phyloP scores from a whole-genome alignment of 2,888 invertebrate species.

The Merodon equestris region DNA sequence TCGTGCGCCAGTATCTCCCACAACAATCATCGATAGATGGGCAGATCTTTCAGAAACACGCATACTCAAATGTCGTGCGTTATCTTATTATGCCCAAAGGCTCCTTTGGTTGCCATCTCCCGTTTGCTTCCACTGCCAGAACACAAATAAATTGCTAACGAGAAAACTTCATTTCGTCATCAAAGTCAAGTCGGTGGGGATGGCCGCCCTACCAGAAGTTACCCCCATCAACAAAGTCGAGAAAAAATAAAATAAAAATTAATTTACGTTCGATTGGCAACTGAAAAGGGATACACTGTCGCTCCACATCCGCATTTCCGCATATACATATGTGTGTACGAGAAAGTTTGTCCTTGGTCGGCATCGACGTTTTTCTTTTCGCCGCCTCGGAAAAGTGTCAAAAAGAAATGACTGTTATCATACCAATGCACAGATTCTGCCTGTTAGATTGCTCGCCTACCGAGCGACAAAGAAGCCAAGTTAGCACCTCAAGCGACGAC shows the following conservation, averaged over 20 bases:
- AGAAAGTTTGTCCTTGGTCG: constrained; percentile 52
- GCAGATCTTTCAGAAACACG: constrained; percentile 62
- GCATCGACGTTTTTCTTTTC: constrained; percentile 9
- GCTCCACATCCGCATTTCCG: neutral
- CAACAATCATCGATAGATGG: constrained; percentile 60
- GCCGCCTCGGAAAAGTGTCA: constrained; percentile 64
- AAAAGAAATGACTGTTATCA: constrained; percentile 67
- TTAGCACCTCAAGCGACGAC: constrained; percentile 43
- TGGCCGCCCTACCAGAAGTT: constrained; percentile 33
- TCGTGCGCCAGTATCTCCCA: constrained; percentile 36
- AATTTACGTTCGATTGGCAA: constrained; percentile 69
- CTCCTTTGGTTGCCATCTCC: constrained; percentile 20
- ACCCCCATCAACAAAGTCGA: constrained; percentile 7
- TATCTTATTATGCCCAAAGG: constrained; percentile 68
- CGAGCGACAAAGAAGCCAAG: constrained; percentile 20
- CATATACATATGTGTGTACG: neutral
- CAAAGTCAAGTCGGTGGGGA: constrained; percentile 32
- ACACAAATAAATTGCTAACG: constrained; percentile 69
- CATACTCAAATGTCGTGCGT: constrained; percentile 56
- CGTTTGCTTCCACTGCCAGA: constrained; percentile 36
- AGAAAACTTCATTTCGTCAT: constrained; percentile 68
- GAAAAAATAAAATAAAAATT: constrained; percentile 49
- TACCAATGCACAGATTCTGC: constrained; percentile 31
- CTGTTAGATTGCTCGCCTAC: neutral
- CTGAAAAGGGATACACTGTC: constrained; percentile 58